These are phyloP conservation scores for Trypoxylon attenuatum DNA, from an alignment of 2,888 invertebrate genomes.

Conservation along the genomic window DNA sequence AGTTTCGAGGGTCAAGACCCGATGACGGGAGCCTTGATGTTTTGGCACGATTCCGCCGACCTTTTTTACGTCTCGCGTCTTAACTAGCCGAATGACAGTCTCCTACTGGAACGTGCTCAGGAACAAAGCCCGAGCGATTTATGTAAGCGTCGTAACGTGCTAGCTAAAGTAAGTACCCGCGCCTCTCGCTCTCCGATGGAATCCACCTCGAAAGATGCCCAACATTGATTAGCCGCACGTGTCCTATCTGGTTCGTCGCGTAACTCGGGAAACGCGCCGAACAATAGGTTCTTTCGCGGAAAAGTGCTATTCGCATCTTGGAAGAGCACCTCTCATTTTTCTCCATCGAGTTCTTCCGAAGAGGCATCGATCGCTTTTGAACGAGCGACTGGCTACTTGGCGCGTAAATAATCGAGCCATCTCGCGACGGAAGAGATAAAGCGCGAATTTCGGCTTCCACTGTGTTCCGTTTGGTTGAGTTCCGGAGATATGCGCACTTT, in stretches of 20 bases:
- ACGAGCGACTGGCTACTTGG: not conserved
- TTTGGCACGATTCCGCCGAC: constrained; percentile 12
- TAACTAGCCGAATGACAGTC: constrained; percentile 16
- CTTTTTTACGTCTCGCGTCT: constrained; percentile 15
- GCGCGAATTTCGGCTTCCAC: not conserved
- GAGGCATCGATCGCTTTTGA: not conserved
- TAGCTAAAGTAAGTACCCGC: constrained; percentile 45
- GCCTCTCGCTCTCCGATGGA: constrained; percentile 28
- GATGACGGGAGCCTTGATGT: not conserved
- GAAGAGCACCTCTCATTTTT: no score
- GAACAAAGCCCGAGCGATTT: constrained; percentile 58
- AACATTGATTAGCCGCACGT: constrained; percentile 69
- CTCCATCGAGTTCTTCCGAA: not conserved
- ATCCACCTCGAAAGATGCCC: constrained; percentile 64
- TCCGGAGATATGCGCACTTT: no score
- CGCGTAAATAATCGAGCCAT: not conserved
- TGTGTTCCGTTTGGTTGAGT: no score
- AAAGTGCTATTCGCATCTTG: constrained; percentile 32
- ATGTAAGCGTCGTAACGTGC: constrained; percentile 56
- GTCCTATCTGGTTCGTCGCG: constrained; percentile 60
- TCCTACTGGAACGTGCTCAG: constrained; percentile 53
- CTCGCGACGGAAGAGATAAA: not conserved
- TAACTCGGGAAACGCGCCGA: no score
- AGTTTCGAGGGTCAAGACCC: no score
- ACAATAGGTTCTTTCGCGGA: constrained; percentile 56